These are phyloP conservation scores for Numida meleagris DNA, from an alignment of 2,113 vertebrate genomes.

Conservation along the genomic window DNA sequence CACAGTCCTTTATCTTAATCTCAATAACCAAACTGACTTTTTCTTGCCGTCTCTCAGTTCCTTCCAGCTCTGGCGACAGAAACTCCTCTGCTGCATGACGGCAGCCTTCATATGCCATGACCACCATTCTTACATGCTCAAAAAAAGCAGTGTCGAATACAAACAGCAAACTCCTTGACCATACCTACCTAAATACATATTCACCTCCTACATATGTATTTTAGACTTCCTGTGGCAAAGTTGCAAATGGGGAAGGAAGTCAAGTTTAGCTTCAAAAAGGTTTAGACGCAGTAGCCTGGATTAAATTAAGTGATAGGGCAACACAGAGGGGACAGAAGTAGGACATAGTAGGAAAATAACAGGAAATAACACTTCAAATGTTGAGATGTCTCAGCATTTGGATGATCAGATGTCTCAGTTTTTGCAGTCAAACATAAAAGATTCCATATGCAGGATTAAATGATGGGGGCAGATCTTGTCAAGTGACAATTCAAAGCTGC, in stretches of 20 bases:
- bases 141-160: fast-evolving
- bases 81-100: neutral
- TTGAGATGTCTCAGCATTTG: neutral
- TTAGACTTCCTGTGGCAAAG: neutral
- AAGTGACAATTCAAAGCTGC: neutral
- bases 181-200: neutral
- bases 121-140: fast-evolving
- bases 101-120: neutral
- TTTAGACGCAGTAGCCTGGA: neutral
- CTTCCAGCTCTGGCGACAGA: neutral
- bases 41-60: neutral
- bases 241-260: neutral
- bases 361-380: neutral
- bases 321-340: fast-evolving
- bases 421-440: neutral
- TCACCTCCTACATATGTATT: neutral
- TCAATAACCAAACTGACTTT: neutral
- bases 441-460: neutral
- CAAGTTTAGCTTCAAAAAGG: neutral
- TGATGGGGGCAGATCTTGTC: neutral
- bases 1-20: neutral
- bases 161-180: fast-evolving
- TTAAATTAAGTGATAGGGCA: neutral
- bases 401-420: neutral
- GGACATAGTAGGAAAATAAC: neutral